Evolutionary conservation across 1,140 invertebrate genomes (phyloP).

Genomic region (Atopsyche davidsoni): DNA sequence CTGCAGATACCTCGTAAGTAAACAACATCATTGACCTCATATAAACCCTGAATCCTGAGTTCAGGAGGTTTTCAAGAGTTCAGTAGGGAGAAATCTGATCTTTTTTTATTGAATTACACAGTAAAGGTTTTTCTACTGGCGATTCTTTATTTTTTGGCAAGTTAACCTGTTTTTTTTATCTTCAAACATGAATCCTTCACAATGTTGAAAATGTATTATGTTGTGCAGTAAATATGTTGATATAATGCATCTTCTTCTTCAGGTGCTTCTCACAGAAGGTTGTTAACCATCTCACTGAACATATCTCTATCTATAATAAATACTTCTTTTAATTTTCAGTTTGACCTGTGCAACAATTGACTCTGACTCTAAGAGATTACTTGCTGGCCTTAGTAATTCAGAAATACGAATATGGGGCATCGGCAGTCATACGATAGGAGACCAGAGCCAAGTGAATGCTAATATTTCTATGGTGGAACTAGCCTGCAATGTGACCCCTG

Average conservation of each 20-base stretch:
- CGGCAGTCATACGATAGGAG: constrained; percentile 50
- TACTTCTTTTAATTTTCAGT: constrained; percentile 40
- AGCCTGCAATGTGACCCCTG: constrained; percentile 38
- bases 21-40: too few species aligned
- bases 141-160: neutral
- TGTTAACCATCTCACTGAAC: too few species aligned
- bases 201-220: too few species aligned
- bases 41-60: too few species aligned
- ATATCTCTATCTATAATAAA: constrained; percentile 23
- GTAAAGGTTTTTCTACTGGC: constrained; percentile 2
- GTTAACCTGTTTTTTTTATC: too few species aligned
- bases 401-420: constrained; percentile 58
- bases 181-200: too few species aligned
- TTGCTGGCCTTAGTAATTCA: constrained; percentile 54
- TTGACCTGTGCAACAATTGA: constrained; percentile 53
- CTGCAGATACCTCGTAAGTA: constrained; percentile 53
- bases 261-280: too few species aligned
- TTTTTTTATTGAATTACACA: constrained; percentile 12
- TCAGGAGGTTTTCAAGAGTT: too few species aligned
- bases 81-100: too few species aligned
- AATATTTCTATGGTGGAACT: constrained; percentile 45
- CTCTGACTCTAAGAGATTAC: constrained; percentile 51
- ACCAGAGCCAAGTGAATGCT: constrained; percentile 35
- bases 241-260: constrained; percentile 6
- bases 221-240: constrained; percentile 9